Evolutionary conservation across 1,140 invertebrate genomes (phyloP), one percentile per base, ranked within the genome.

Genomic region (Caenorhabditis brenneri): DNA sequence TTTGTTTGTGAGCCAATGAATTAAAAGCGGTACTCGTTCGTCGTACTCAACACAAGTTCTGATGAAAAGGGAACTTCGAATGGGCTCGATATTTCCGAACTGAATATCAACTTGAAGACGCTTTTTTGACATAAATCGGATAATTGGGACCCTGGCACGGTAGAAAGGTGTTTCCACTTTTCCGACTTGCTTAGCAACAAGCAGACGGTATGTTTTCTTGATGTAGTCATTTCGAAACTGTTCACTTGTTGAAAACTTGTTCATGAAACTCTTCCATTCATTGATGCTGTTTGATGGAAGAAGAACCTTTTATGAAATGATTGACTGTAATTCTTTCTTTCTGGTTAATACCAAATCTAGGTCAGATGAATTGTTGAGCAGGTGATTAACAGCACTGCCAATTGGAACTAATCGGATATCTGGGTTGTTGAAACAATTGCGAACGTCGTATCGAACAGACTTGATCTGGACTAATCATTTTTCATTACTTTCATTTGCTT

Each of bases 261-360:
- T 42, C 65, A 42, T 74, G 15, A 74, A 74, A 42, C 12, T n/a
- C 15, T 42, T 74, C 33, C 33, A 42, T 27, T 46, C n/a, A 24
- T n/a, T 12, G 16, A 46, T 74, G n/a, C n/a, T 46, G 1, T 24
- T 74, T 0, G 10, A 74, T 12, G 65, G 65, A 6, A 74, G 65
- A 22, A 74, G 22, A 9, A 74, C n/a, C n/a, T n/a, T n/a, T n/a
- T n/a, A n/a, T n/a, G n/a, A n/a, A n/a, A n/a, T n/a, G n/a, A n/a
- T n/a, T n/a, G n/a, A n/a, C n/a, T n/a, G n/a, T n/a, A n/a, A n/a
- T n/a, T n/a, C n/a, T n/a, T n/a, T n/a, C n/a, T n/a, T n/a, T n/a
- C n/a, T n/a, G n/a, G n/a, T n/a, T n/a, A n/a, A n/a, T n/a, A n/a
- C 65, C 65, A 74, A 74, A 46, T 74, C 65, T 24, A 74, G 15